A percentile compares a stretch with the other conserved stretches of the same genome.
phyloP scores from a whole-genome alignment of 2,797 vertebrate genomes.

The Helostoma temminkii region DNA sequence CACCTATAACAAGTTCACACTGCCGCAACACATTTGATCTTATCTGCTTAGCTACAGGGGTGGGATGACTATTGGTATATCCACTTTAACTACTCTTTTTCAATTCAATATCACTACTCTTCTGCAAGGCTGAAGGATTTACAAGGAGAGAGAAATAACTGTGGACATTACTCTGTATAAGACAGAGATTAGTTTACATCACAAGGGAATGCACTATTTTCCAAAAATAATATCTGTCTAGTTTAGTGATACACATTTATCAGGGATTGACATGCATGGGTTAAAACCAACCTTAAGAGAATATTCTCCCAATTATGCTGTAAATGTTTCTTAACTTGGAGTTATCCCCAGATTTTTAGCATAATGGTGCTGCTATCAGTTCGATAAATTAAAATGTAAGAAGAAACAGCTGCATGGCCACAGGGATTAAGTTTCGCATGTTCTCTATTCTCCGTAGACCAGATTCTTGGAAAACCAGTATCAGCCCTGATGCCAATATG shows the following conservation, averaged over 20 bases:
- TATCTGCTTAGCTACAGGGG: conserved; percentile 1
- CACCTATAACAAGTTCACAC: conserved; percentile 41
- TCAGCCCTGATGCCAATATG: conserved; percentile 69
- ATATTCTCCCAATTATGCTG: neutral
- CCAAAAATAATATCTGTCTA: neutral
- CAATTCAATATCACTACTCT: neutral
- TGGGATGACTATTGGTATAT: conserved; percentile 4
- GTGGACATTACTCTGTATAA: neutral
- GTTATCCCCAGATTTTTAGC: neutral
- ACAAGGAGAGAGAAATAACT: neutral
- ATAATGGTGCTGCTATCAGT: neutral
- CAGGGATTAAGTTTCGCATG: conserved; percentile 64
- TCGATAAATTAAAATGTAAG: conserved; percentile 1
- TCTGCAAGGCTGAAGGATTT: too few relatives aligned
- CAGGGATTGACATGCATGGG: neutral
- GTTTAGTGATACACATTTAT: neutral
- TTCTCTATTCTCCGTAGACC: conserved; percentile 82
- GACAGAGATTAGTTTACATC: neutral
- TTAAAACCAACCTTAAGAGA: neutral
- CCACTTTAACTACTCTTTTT: neutral
- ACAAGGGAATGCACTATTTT: neutral
- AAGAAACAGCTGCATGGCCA: conserved; percentile 3
- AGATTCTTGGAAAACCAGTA: conserved; percentile 60
- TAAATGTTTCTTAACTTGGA: neutral
- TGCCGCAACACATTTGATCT: conserved; percentile 12